A percentile compares a stretch with the other conserved stretches of the same genome.
Evolutionary conservation across 2,113 vertebrate genomes (phyloP).

Genomic region (Triplophysa rosa): DNA sequence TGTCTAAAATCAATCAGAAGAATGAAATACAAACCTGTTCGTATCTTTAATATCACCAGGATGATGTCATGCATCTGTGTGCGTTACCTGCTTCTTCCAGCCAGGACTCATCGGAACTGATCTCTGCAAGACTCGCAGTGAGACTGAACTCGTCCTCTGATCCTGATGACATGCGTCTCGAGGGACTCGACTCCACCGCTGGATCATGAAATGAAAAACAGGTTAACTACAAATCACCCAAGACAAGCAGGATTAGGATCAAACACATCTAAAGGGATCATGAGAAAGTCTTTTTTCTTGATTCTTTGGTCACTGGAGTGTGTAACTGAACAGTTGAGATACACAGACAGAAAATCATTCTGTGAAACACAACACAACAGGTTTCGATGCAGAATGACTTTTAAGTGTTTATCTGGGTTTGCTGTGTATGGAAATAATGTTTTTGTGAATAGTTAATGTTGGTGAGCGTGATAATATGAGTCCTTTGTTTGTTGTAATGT

Average conservation of each 20-base stretch:
- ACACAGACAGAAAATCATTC: no score
- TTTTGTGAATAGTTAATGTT: no score
- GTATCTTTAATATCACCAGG: no score
- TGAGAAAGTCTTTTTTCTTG: not conserved
- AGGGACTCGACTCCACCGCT: conserved; percentile 33
- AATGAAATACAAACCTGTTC: no score
- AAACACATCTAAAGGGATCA: not conserved
- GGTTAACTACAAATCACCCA: not conserved
- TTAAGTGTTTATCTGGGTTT: no score
- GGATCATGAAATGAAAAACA: conserved; percentile 16
- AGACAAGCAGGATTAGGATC: not conserved
- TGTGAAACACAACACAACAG: no score
- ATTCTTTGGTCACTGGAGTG: no score
- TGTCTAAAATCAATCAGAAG: conserved; percentile 16
- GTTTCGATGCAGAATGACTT: no score
- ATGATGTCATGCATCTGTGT: not conserved
- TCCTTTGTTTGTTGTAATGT: not conserved
- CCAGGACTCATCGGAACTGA: conserved; percentile 77
- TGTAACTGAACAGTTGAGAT: no score
- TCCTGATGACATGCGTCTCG: conserved; percentile 51
- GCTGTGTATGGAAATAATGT: no score
- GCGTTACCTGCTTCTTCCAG: conserved; percentile 64
- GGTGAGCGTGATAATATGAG: not conserved
- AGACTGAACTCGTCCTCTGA: conserved; percentile 72
- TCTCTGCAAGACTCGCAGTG: conserved; percentile 73